Conservation (phyloP, 2,888 invertebrate species). For the Anorthoa munda region DNA sequence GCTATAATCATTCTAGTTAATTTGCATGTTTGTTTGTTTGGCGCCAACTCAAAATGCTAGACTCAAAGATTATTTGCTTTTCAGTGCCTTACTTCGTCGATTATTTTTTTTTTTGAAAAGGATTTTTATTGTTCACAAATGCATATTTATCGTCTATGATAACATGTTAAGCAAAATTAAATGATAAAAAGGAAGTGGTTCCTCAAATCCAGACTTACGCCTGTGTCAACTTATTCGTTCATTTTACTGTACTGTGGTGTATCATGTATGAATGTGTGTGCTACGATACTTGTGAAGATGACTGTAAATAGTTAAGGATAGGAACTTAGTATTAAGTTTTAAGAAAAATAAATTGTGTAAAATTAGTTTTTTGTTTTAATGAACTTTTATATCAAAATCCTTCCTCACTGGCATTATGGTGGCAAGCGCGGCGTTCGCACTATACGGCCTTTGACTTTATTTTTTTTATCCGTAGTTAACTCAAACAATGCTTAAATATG, state of each 20-base stretch:
- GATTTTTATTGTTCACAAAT: neutral
- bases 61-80: too few species aligned
- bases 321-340: conserved; percentile 36
- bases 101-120: too few species aligned
- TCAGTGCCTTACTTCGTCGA: too few species aligned
- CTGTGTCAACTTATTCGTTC: neutral
- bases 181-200: neutral
- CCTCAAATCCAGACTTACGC: neutral
- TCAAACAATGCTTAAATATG: too few species aligned
- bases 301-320: conserved; percentile 53
- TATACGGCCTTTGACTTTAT: too few species aligned
- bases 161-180: neutral
- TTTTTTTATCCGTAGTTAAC: too few species aligned
- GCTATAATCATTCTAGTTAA: too few species aligned
- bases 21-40: too few species aligned
- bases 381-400: neutral
- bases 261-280: conserved; percentile 6
- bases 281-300: conserved; percentile 8
- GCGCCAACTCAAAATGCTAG: too few species aligned
- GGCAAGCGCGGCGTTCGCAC: neutral
- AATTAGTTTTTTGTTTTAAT: conserved; percentile 16
- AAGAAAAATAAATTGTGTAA: conserved; percentile 43
- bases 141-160: neutral
- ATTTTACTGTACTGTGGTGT: conserved; percentile 15
- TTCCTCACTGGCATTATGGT: neutral